Base-by-base conservation (phyloP, 2,113 vertebrate species). In the Callionymus lyra region DNA sequence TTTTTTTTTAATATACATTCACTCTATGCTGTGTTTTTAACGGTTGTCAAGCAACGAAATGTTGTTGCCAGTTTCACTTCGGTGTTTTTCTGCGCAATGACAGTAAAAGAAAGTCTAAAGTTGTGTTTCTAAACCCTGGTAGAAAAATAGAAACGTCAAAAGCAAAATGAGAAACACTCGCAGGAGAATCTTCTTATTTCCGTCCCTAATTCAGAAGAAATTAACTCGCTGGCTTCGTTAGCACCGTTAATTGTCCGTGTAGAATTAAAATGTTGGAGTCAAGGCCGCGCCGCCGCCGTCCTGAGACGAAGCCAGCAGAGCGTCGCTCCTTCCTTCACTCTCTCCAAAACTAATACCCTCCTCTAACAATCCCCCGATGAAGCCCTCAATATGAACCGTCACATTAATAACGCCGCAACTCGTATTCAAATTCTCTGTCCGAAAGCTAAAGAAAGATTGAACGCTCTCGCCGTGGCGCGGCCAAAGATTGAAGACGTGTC, bases 401-500 rank as follows among this genome's bases (percentile, higher is more conserved):
- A 89, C 89, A 94, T 95, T 94, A 90, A 97, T 93, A 94, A 94
- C 88, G 82, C 88, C 84, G 80, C 72, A 85, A n/a, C 89, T 88
- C 86, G 88, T 93, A 97, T 93, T 94, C 91, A 97, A 93, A 97
- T 93, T 87, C 89, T 94, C 93, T 95, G 90, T 96, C 93, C 87
- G 84, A 86, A 86, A 89, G 86, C 91, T 92, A 92, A 94, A 98
- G 93, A 92, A 97, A 94, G 93, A 98, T 94, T 92, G 93, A 97
- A 91, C 89, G 83, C 89, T 89, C 76, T 83, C n/a, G 87, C 90
- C 89, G 88, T 90, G 88, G 89, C 84, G 80, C 83, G 72, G 88
- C 90, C 89, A 88, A 93, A 97, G 94, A 98, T 94, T 93, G 94
- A 97, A 92, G 94, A 97, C 89, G 88, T 94, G 90, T 93, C 91